These are phyloP conservation scores for Cybosia mesomella DNA, from an alignment of 2,888 invertebrate genomes.

Conservation along the genomic window DNA sequence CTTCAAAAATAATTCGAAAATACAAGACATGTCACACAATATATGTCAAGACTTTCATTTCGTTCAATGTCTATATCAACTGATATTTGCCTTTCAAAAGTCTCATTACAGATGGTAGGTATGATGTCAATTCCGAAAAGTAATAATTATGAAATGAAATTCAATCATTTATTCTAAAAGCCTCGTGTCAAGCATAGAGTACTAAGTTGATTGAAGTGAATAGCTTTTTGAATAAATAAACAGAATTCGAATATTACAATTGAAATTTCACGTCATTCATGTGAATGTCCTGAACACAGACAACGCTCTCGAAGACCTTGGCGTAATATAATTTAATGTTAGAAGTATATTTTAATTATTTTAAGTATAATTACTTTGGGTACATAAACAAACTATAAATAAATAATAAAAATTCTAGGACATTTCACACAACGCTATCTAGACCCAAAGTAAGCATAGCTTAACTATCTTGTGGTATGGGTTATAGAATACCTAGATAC, in stretches of 20 bases:
- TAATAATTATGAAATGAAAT: constrained; percentile 1
- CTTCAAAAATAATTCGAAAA: too few relatives aligned
- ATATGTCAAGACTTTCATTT: too few relatives aligned
- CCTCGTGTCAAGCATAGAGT: background rate
- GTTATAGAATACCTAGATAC: too few relatives aligned
- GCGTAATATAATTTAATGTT: background rate
- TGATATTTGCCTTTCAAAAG: too few relatives aligned
- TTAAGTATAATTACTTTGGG: background rate
- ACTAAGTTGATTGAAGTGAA: background rate
- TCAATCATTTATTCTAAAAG: background rate
- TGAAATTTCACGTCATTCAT: background rate
- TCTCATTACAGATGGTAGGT: background rate
- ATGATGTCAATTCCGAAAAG: background rate
- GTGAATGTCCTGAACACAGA: background rate
- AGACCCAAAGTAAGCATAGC: too few relatives aligned
- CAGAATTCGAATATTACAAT: background rate
- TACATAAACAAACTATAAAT: too few relatives aligned
- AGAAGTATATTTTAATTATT: background rate
- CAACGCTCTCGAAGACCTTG: background rate
- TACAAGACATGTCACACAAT: too few relatives aligned
- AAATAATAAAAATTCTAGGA: too few relatives aligned
- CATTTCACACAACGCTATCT: too few relatives aligned
- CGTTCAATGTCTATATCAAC: too few relatives aligned
- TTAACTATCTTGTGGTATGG: too few relatives aligned
- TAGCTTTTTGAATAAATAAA: background rate